Evolutionary conservation across 2,888 invertebrate species (phyloP).

Genomic region (Tholera decimalis): DNA sequence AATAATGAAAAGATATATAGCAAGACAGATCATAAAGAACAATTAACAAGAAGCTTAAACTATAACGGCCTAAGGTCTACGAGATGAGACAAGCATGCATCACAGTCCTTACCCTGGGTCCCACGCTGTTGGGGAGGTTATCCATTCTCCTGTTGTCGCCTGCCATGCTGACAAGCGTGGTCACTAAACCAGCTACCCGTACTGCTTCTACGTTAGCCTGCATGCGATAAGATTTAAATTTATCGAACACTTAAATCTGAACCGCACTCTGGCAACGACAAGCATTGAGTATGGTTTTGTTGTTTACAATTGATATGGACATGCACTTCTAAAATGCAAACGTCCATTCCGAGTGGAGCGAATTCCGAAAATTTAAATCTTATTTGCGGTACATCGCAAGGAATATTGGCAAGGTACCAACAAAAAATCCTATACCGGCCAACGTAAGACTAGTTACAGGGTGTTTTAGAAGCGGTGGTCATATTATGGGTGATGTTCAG

Average conservation of each 20-base stretch:
- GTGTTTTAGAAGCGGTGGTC: too few species aligned
- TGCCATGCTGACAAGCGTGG: conserved; percentile 96
- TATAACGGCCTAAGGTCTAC: conserved; percentile 40
- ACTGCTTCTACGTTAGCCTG: conserved; percentile 96
- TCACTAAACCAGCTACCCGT: conserved; percentile 95
- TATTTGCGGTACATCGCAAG: conserved; percentile 81
- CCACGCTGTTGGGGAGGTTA: conserved; percentile 89
- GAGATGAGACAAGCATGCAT: conserved; percentile 70
- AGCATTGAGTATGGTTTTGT: conserved; percentile 57
- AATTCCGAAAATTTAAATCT: conserved; percentile 88
- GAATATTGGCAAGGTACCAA: conserved; percentile 83
- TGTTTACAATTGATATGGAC: conserved; percentile 65
- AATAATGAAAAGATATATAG: conserved; percentile 10
- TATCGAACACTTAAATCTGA: conserved; percentile 78
- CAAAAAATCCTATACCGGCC: conserved; percentile 74
- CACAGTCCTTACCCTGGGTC: conserved; percentile 87
- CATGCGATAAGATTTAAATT: conserved; percentile 91
- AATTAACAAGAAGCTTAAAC: conserved; percentile 28
- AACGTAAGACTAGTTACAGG: conserved; percentile 74
- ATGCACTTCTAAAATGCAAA: conserved; percentile 68
- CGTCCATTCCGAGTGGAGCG: conserved; percentile 69
- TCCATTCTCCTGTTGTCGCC: conserved; percentile 92
- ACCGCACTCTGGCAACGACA: conserved; percentile 65
- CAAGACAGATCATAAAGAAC: conserved; percentile 21
- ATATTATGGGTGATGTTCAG: too few species aligned